A percentile compares a stretch with the other conserved stretches of the same genome.
phyloP scores from a whole-genome alignment of 2,888 invertebrate genomes.

The Chymomyza fuscimana region DNA sequence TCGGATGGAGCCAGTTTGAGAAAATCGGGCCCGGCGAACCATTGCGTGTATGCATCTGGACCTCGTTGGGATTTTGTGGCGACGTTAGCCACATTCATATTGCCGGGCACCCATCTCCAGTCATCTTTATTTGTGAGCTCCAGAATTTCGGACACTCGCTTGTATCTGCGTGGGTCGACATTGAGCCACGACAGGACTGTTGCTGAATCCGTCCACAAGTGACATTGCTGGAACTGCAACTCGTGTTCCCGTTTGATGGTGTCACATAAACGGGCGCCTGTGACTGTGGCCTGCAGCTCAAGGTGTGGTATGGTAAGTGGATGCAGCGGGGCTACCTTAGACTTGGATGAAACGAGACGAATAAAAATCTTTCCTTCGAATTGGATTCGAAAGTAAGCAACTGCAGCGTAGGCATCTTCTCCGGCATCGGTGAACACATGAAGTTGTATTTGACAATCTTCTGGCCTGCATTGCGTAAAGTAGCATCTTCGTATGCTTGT shows the following conservation, averaged over 20 bases:
- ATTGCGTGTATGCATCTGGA: conserved; percentile 21
- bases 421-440: neutral
- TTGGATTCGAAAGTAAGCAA: conserved; percentile 8
- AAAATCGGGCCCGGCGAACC: conserved; percentile 25
- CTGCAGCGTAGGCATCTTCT: neutral
- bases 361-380: conserved; percentile 9
- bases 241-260: too few relatives aligned
- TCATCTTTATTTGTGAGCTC: conserved; percentile 9
- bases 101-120: conserved; percentile 31
- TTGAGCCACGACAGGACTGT: conserved; percentile 37
- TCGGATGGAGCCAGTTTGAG: conserved; percentile 12
- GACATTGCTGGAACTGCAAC: too few relatives aligned
- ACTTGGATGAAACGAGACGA: conserved; percentile 20
- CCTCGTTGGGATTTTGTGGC: conserved; percentile 21
- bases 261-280: too few relatives aligned
- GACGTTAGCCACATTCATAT: conserved; percentile 28
- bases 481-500: neutral
- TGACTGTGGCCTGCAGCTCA: conserved; percentile 9
- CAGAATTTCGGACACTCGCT: conserved; percentile 32
- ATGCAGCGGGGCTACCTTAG: conserved; percentile 17
- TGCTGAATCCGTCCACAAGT: conserved; percentile 34
- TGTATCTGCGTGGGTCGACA: conserved; percentile 32
- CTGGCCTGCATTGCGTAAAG: neutral
- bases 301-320: conserved; percentile 12
- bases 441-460: conserved; percentile 9